These are phyloP conservation scores for Theodoxus fluviatilis DNA, from an alignment of 2,888 invertebrate genomes.

Conservation along the genomic window DNA sequence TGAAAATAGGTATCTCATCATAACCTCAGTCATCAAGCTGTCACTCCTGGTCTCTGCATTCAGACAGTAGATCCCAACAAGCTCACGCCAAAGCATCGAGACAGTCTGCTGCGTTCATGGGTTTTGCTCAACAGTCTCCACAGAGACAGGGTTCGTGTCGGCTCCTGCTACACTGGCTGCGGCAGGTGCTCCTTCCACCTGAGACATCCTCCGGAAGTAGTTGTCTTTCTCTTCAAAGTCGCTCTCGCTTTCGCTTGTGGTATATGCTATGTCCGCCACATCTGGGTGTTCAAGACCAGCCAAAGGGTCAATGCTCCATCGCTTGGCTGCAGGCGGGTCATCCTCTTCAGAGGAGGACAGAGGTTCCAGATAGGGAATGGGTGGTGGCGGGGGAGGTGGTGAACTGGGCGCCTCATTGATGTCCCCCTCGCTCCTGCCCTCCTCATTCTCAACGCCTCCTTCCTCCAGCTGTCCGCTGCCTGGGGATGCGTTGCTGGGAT, in stretches of 20 bases:
- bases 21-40: no score
- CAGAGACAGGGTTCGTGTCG: no score
- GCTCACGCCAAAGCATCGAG: no score
- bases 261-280: slow-evolving; percentile 40
- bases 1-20: no score
- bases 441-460: slow-evolving; percentile 33
- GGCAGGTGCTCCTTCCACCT: no score
- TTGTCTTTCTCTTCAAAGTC: slow-evolving; percentile 35
- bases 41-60: no score
- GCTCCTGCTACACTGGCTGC: no score
- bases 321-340: slow-evolving; percentile 33
- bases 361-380: slow-evolving; percentile 26
- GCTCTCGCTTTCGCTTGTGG: slow-evolving; percentile 48
- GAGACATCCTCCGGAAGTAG: slow-evolving; percentile 7
- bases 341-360: slow-evolving; percentile 35
- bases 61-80: no score
- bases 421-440: slow-evolving; percentile 29
- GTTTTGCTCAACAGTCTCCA: no score
- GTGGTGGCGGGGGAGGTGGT: slow-evolving; percentile 26
- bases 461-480: slow-evolving; percentile 35
- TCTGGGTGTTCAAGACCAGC: slow-evolving; percentile 44
- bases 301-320: slow-evolving; percentile 48
- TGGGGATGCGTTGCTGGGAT: neutral
- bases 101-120: no score
- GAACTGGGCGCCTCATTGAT: slow-evolving; percentile 33